Evolutionary conservation across 2,113 vertebrate genomes (phyloP), one percentile per base, ranked within the genome.

Genomic region (Burhinus oedicnemus): DNA sequence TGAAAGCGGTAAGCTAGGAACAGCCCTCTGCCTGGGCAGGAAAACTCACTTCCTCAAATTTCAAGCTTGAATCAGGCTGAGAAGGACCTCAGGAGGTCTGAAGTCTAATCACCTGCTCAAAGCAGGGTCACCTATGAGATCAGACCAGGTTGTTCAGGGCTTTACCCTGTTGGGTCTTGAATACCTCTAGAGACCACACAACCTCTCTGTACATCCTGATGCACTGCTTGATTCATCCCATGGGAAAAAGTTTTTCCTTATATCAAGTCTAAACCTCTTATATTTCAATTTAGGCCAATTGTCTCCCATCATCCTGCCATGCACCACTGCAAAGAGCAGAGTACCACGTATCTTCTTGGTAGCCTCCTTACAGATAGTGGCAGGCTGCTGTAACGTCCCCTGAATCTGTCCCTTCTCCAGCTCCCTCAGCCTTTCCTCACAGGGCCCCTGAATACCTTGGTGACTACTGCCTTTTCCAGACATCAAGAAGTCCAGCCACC

Each of bases 261-360:
- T 58, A 44, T 55, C 47, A 72, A 26, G 18, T 40, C 27, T 42
- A 58, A 92, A 34, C 2, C 6, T 84, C 16, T 42, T 27, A 2
- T 9, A 45, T 69, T 60, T 70, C 12, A 52, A 0, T 47, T 51
- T 45, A 42, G 22, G 32, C 11, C 18, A 26, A 10, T 1, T 82
- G 26, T 49, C 20, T 61, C 51, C 19, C 2, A 4, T 60, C 1
- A 0, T 69, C 34, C 47, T 58, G 32, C 57, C 52, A 58, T 8
- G 27, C 15, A 51, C 4, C 30, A 38, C 60, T 68, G 62, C 68
- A 47, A 75, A 88, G 52, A 21, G 32, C 22, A 66, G 30, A 49
- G 34, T 57, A 30, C 2, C 17, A 72, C 25, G 9, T 29, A 12
- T 8, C 23, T 58, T 55, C n/a, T 9, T 32, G 60, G n/a, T 9